Conservation (phyloP, 2,113 vertebrate genomes). For the Spheniscus mendiculus region DNA sequence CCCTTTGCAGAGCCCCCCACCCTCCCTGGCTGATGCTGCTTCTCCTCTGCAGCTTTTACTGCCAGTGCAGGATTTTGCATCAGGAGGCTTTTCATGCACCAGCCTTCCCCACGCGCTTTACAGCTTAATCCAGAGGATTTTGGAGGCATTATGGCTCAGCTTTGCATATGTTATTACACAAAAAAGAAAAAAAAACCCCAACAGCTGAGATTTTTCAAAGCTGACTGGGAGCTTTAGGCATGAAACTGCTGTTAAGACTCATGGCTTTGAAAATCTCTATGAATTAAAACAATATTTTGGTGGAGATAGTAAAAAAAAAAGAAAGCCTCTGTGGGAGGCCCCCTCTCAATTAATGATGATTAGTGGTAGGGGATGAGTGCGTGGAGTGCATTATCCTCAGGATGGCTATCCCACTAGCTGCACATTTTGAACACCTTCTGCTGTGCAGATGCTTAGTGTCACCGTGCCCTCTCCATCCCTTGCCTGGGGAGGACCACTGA, state of each 20-base stretch:
- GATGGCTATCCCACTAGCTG: not conserved
- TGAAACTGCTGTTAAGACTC: not conserved
- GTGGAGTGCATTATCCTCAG: not conserved
- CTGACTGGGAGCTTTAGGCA: not conserved
- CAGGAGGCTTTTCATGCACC: not conserved
- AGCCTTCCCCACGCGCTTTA: not conserved
- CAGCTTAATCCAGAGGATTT: slow-evolving; percentile 31
- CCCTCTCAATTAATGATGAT: not conserved
- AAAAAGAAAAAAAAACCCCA: not conserved
- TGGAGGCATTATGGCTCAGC: not conserved
- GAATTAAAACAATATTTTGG: not conserved
- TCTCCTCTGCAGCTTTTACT: not conserved
- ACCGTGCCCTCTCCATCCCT: not conserved
- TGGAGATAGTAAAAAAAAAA: not conserved
- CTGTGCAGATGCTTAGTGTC: not conserved
- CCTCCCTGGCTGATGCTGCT: not conserved
- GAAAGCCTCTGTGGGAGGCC: not conserved
- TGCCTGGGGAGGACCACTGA: not conserved
- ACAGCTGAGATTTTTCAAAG: not conserved
- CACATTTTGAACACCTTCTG: not conserved
- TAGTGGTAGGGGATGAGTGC: not conserved
- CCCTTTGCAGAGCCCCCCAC: not conserved
- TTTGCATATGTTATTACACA: not conserved
- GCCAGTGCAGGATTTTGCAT: not conserved
- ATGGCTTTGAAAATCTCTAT: not conserved